Evolutionary conservation across 2,888 invertebrate species (phyloP).

Genomic region (Galerucella calmariensis): DNA sequence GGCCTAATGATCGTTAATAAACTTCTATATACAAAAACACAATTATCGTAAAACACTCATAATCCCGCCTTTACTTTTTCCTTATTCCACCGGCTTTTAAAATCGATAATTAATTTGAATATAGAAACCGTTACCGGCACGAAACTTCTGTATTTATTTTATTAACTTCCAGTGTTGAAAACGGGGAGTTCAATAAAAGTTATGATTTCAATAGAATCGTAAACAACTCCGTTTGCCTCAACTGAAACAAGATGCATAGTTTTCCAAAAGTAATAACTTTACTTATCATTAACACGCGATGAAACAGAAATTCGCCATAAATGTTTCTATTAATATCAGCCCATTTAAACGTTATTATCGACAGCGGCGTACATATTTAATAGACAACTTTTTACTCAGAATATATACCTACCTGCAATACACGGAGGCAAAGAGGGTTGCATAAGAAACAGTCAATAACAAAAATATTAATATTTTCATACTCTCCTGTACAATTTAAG

Average conservation of each 20-base stretch:
- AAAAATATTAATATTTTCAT: too few relatives aligned
- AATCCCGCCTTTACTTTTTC: background rate
- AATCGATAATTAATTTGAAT: constrained; percentile 36
- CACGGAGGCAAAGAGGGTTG: too few relatives aligned
- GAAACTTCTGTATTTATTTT: constrained; percentile 31
- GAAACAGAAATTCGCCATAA: background rate
- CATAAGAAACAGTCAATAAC: too few relatives aligned
- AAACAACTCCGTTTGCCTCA: constrained; percentile 29
- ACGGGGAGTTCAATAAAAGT: constrained; percentile 22
- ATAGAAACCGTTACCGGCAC: constrained; percentile 30
- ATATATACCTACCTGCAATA: too few relatives aligned
- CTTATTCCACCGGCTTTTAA: background rate
- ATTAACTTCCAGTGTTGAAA: constrained; percentile 24
- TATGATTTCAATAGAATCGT: constrained; percentile 36
- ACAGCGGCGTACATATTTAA: background rate
- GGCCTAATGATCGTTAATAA: too few relatives aligned
- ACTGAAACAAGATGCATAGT: constrained; percentile 25
- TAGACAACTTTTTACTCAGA: too few relatives aligned
- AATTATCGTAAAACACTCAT: background rate
- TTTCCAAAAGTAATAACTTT: constrained; percentile 23
- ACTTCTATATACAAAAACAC: background rate
- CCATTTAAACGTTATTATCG: background rate
- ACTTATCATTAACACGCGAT: constrained; percentile 28
- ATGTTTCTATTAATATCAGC: background rate
- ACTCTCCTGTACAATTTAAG: too few relatives aligned